Base-by-base conservation (phyloP, 2,113 vertebrate species). In the Myxocyprinus asiaticus region DNA sequence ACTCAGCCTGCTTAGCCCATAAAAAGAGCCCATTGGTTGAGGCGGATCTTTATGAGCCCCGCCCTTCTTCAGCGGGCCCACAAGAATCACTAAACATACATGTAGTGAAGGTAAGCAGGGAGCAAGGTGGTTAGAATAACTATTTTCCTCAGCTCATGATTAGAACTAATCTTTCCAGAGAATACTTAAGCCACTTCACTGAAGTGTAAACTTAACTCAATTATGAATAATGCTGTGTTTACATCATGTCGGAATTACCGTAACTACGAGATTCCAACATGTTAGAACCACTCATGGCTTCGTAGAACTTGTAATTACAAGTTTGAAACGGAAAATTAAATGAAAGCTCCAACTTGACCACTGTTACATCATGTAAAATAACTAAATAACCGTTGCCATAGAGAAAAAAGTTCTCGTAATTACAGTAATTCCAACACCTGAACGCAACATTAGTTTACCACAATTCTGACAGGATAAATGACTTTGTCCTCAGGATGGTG, bases 401-500 rank as follows among this genome's bases (percentile, higher is more conserved):
- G 22, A 33, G 22, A 33, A 33, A 33, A 33, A 33, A 33, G 22
- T 33, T 33, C 22, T 33, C 22, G 22, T 33, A 33, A 33, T 33
- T 33, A 1, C 22, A 33, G 22, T 33, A 33, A 33, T 33, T 33
- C 22, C 22, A 33, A 1, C 22, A 33, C 22, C 22, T 33, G 22
- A 33, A 33, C 22, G 1, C 14, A 12, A n/a, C 4, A 14, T 22
- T 48, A 4, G 15, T 59, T 59, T 9, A 17, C 8, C 5, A 44
- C 11, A 8, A 61, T 22, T 72, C 15, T 43, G 65, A 62, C 6
- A 45, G 14, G 8, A 70, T 50, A 53, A 61, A 47, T 67, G 10
- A 62, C 61, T 81, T 22, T 85, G 82, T 88, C 77, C 56, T 72
- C 87, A 99, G 98, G 98, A 98, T 82, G 95, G 97, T 64, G 86